Evolutionary conservation across 2,113 vertebrate genomes (phyloP), one percentile per base, ranked within the genome.

Genomic region (Chloropsis hardwickii): DNA sequence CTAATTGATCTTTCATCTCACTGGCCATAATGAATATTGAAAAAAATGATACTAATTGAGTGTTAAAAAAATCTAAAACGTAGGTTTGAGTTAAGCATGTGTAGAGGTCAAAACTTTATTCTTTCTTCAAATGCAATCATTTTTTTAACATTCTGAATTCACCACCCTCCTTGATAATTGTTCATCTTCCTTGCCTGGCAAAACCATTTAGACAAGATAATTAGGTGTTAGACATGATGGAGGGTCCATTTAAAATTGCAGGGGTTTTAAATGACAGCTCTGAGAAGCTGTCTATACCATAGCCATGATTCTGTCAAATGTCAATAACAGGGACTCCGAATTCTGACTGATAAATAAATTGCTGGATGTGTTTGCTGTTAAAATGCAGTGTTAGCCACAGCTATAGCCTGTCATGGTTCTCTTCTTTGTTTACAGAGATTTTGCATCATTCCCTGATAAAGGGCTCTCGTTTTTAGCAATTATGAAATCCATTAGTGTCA

Each of bases 401-500:
- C 96, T 94, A 17, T 21, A 20, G 15, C 33, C 42, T 88, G 15
- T 58, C 37, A 17, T 47, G 53, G 10, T 33, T 61, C 60, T 95
- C 12, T 85, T 91, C 64, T 65, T 82, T 92, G 71, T 91, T 95
- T 80, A 90, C 69, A 70, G 73, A 19, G 9, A 39, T 96, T 95
- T 92, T 92, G 64, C 27, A 74, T 81, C 61, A 53, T 44, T 51
- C 42, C 50, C 39, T 88, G 90, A 76, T 80, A 76, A 96, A 92
- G 37, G 28, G 60, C 74, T 95, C 70, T 65, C 33, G 65, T 44
- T 94, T 91, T 80, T 42, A 91, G 50, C 64, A 77, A 77, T 96
- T 94, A 86, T 21, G 47, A 85, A 94, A 39, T 61, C 62, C 95
- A 95, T 96, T 80, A 88, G 37, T 84, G 77, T 96, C 92, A 93